Base-by-base conservation (phyloP, 2,797 vertebrate species). In the Spea hammondii region DNA sequence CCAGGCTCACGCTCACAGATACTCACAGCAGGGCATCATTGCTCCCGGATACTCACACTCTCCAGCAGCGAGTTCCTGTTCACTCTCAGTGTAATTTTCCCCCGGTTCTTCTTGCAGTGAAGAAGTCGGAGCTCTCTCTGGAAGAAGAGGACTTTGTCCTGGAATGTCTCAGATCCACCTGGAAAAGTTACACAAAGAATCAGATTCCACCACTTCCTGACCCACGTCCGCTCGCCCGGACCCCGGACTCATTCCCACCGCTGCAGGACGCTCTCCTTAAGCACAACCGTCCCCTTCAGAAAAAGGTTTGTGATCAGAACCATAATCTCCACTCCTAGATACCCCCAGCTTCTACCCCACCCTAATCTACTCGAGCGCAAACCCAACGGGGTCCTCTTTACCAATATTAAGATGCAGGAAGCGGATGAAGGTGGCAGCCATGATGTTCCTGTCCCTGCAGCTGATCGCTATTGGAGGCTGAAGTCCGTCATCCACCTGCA, bases 131-230 rank as follows among this genome's bases (percentile, higher is more conserved):
- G 94, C 88, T 99, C 97, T 79, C 95, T 91, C 82, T 99, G 98
- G 88, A 99, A 99, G 87, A 99, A 99, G 91, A 92, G 95, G 84
- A 99, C 97, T 86, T 99, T 99, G 88, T 99, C 98, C 88, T 99
- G 98, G 89, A 99, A 99, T 1, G 96, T 99, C 91, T 99, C 98
- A 0, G 98, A 99, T 86, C 97, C 98, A 79, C 98, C 98, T 99
- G 73, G 80, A 72, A 90, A 70, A 88, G 65, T 4, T 54, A 70
- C n/a, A 70, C 3, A 9, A 8, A 54, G 48, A 51, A 55, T 17
- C 14, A 17, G 11, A 54, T 65, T 11, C 54, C 4, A 4, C 7
- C 9, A 62, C 17, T 32, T 32, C 32, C 32, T 32, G 32, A 32
- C 32, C 32, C 32, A 32, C 32, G 32, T 4, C 45, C 1, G 45